Conservation (phyloP, 2,797 vertebrate genomes). For the Channa striata region DNA sequence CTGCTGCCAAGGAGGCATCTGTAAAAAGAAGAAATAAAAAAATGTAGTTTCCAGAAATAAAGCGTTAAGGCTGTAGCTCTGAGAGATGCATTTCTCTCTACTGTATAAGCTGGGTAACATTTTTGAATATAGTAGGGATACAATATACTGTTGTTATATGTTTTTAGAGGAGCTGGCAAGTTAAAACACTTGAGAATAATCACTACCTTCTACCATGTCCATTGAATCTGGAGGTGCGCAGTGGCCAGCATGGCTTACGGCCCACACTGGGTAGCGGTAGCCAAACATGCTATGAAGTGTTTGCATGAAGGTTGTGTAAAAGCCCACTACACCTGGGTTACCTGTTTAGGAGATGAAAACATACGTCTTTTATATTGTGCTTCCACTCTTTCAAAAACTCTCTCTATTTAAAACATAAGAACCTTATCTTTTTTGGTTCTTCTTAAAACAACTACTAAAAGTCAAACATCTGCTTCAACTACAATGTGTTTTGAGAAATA, state of each 20-base stretch:
- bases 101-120: not conserved
- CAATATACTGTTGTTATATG: too few species aligned
- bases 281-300: slow-evolving; percentile 85
- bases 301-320: slow-evolving; percentile 92
- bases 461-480: not conserved
- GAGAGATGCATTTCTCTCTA: not conserved
- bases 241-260: slow-evolving; percentile 93
- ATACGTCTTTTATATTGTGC: not conserved
- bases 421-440: too few species aligned
- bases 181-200: not conserved
- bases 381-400: not conserved
- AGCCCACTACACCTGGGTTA: slow-evolving; percentile 92
- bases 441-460: too few species aligned
- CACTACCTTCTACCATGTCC: slow-evolving; percentile 90
- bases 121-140: not conserved
- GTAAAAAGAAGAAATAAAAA: not conserved
- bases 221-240: slow-evolving; percentile 86
- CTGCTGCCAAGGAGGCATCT: slow-evolving; percentile 81
- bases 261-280: slow-evolving; percentile 90
- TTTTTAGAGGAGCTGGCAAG: not conserved
- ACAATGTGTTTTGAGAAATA: not conserved
- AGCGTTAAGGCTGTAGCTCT: not conserved
- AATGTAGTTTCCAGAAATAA: not conserved
- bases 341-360: slow-evolving; percentile 78
- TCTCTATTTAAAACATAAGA: not conserved